A percentile compares a stretch with the other conserved stretches of the same genome.
phyloP scores from a whole-genome alignment of 1,140 invertebrate genomes.

The Cylas formicarius region DNA sequence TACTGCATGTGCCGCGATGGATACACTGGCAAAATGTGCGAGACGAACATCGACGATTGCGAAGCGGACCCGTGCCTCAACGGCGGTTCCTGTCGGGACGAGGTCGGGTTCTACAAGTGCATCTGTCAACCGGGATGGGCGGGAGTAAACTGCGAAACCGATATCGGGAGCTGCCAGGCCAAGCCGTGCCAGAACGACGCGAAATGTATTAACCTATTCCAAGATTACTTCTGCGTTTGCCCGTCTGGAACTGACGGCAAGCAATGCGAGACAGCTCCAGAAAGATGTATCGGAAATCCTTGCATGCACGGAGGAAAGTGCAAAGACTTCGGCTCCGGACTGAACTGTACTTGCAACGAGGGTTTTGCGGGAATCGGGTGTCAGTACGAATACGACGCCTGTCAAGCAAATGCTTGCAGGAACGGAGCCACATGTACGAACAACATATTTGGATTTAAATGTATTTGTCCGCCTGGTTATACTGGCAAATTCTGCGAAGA shows the following conservation, averaged over 20 bases:
- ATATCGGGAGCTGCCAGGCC: slow-evolving; percentile 78
- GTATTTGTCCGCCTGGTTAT: slow-evolving; percentile 77
- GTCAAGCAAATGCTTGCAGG: slow-evolving; percentile 77
- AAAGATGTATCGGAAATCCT: slow-evolving; percentile 90
- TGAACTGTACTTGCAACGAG: slow-evolving; percentile 85
- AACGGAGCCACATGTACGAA: slow-evolving; percentile 89
- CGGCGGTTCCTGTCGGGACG: slow-evolving; percentile 80
- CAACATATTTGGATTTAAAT: slow-evolving; percentile 76
- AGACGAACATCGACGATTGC: slow-evolving; percentile 81
- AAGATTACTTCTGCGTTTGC: slow-evolving; percentile 90
- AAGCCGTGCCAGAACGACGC: slow-evolving; percentile 89
- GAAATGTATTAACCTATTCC: slow-evolving; percentile 85
- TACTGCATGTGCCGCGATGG: slow-evolving; percentile 86
- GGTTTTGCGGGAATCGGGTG: slow-evolving; percentile 79
- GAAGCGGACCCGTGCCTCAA: slow-evolving; percentile 81
- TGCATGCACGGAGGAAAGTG: slow-evolving; percentile 93
- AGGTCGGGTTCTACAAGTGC: slow-evolving; percentile 78
- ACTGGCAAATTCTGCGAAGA: slow-evolving; percentile 86
- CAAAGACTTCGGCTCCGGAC: slow-evolving; percentile 88
- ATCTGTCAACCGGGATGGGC: slow-evolving; percentile 82
- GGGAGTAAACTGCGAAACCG: slow-evolving; percentile 77
- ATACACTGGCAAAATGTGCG: slow-evolving; percentile 59
- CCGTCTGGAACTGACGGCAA: slow-evolving; percentile 78
- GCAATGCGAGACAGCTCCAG: slow-evolving; percentile 90
- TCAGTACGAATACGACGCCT: slow-evolving; percentile 90